Base-by-base conservation (phyloP, 2,797 vertebrate species). In the Platalea minor region DNA sequence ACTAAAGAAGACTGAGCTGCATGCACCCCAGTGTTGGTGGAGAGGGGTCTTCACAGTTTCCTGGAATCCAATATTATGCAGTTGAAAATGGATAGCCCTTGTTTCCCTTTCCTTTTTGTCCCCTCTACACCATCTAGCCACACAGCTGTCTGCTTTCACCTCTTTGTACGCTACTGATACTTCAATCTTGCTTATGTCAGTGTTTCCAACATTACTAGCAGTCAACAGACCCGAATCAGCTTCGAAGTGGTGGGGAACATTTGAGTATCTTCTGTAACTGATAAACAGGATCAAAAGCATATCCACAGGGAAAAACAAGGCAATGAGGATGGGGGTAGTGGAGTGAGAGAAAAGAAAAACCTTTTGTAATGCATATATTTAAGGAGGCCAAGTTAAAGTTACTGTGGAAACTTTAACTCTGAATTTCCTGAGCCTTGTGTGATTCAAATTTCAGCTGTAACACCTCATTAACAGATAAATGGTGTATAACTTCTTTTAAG, bases 341-440 rank as follows among this genome's bases (percentile, higher is more conserved):
- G 45, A 63, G 46, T 75, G 65, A 74, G 56, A 59, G 75, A 19
- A 37, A 73, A 89, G 60, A 81, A 90, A 85, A 87, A 73, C 46
- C 95, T 77, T 91, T 97, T 97, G 93, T 96, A 53, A 97, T 97
- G 97, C 85, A n/a, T 93, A 2, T 82, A 26, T 94, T 95, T 76
- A 77, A 88, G 91, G 88, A 89, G 90, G 72, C 70, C 39, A n/a
- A 80, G 85, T 85, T 96, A 82, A 94, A 96, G 91, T 95, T 90
- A 87, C 93, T 93, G 86, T 95, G 94, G 92, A 95, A 93, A 91
- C 95, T 93, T 77, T 94, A 97, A 94, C 56, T 96, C 82, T 94
- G 92, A 94, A 96, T 96, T 97, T 97, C 97, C 97, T 97, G 96
- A 90, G 86, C 72, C 96, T 90, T 97, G 73, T 97, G 97, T 97